Evolutionary conservation across 2,113 vertebrate species (phyloP).

Genomic region (Otolemur garnettii): DNA sequence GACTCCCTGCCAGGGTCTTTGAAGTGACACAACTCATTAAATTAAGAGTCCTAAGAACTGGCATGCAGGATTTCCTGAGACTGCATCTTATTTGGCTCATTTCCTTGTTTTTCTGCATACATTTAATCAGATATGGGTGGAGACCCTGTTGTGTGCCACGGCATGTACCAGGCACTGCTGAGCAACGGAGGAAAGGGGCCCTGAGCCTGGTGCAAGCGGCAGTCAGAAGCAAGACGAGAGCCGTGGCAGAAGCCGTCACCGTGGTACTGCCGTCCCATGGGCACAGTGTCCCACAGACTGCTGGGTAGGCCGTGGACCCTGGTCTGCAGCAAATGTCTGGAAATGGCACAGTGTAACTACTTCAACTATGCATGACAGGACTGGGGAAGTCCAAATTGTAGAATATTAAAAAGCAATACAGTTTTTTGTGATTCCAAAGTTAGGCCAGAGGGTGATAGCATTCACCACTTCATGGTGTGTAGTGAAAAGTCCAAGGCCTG

Average conservation of each 20-base stretch:
- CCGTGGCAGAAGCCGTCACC: neutral
- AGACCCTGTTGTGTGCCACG: neutral
- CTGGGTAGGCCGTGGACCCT: neutral
- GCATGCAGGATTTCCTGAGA: conserved; percentile 53
- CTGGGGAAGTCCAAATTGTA: neutral
- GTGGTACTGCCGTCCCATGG: neutral
- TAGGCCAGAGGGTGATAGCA: neutral
- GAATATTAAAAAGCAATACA: neutral
- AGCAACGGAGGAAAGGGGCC: neutral
- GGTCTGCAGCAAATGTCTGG: neutral
- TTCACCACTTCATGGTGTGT: neutral
- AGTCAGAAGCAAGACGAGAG: neutral
- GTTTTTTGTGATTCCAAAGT: conserved; percentile 7
- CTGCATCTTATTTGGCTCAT: conserved; percentile 15
- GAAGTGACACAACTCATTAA: conserved; percentile 67
- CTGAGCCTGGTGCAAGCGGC: neutral
- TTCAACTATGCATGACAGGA: neutral
- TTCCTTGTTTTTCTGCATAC: conserved; percentile 19
- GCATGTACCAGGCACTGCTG: neutral
- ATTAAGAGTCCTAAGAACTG: conserved; percentile 68
- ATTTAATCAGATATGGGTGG: conserved; percentile 35
- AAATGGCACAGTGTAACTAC: neutral
- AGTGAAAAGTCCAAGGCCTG: neutral
- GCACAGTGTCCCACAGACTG: neutral
- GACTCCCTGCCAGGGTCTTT: conserved; percentile 46